Evolutionary conservation across 1,140 invertebrate species (phyloP).

Genomic region (Neodiprion fabricii): DNA sequence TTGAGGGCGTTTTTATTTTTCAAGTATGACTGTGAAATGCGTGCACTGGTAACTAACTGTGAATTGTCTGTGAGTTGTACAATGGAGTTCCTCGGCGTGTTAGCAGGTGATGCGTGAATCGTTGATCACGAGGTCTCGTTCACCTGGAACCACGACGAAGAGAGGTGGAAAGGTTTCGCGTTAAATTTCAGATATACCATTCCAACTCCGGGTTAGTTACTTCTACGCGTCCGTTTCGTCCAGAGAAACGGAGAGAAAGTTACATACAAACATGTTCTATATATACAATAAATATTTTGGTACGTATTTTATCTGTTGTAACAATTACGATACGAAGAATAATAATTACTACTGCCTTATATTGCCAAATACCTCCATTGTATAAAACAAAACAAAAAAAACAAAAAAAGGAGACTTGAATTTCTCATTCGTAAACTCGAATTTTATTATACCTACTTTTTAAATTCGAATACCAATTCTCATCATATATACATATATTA

Average conservation of each 20-base stretch:
- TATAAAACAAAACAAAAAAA: too few relatives aligned
- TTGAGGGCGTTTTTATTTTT: not conserved
- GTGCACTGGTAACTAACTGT: not conserved
- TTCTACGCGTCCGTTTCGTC: not conserved
- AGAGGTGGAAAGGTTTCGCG: not conserved
- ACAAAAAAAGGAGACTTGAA: too few relatives aligned
- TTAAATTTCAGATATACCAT: not conserved
- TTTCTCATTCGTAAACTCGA: not conserved
- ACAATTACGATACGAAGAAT: too few relatives aligned
- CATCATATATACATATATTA: too few relatives aligned
- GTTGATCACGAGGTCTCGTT: not conserved
- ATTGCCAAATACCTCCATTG: slow-evolving; percentile 48
- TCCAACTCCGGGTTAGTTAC: not conserved
- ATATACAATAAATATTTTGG: slow-evolving; percentile 3
- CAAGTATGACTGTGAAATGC: not conserved
- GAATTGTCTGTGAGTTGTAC: not conserved
- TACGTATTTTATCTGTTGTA: not conserved
- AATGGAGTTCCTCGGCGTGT: not conserved
- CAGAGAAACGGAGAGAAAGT: too few relatives aligned
- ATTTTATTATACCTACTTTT: too few relatives aligned
- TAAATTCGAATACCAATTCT: too few relatives aligned
- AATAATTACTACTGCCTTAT: slow-evolving; percentile 45
- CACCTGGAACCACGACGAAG: not conserved
- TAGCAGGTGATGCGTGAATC: not conserved
- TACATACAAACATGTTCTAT: not conserved